phyloP scores from a whole-genome alignment of 2,113 vertebrate genomes.

The Lasiurus borealis region DNA sequence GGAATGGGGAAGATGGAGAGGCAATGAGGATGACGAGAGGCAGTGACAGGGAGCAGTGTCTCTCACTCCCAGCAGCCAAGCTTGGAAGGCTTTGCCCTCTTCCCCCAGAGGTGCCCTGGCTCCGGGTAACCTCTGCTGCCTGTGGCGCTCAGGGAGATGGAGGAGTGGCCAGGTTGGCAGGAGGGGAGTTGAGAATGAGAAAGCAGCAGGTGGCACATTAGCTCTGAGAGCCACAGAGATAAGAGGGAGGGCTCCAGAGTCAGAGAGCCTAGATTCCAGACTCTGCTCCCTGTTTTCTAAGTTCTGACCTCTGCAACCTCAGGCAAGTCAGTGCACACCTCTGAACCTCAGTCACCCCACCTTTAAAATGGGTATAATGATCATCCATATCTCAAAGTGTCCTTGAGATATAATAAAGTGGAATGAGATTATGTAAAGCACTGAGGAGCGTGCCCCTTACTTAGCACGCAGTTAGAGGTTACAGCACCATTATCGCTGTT shows the following conservation, averaged over 20 bases:
- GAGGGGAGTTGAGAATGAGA: background rate
- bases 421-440: background rate
- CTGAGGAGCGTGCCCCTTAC: background rate
- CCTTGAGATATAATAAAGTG: background rate
- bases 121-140: background rate
- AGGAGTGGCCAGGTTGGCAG: background rate
- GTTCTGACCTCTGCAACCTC: background rate
- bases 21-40: rapidly evolving
- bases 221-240: background rate
- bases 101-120: background rate
- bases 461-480: background rate
- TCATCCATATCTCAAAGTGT: background rate
- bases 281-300: background rate
- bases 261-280: background rate
- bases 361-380: background rate
- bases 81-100: background rate
- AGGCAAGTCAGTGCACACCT: background rate
- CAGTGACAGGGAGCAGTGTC: rapidly evolving
- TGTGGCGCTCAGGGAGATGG: background rate
- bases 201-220: background rate
- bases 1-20: no score
- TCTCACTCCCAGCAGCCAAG: background rate
- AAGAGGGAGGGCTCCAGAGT: background rate
- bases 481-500: no score
- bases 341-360: background rate